A percentile compares a stretch with the other conserved stretches of the same genome.
Evolutionary conservation across 2,888 invertebrate genomes (phyloP).

Genomic region (Agrochola macilenta): DNA sequence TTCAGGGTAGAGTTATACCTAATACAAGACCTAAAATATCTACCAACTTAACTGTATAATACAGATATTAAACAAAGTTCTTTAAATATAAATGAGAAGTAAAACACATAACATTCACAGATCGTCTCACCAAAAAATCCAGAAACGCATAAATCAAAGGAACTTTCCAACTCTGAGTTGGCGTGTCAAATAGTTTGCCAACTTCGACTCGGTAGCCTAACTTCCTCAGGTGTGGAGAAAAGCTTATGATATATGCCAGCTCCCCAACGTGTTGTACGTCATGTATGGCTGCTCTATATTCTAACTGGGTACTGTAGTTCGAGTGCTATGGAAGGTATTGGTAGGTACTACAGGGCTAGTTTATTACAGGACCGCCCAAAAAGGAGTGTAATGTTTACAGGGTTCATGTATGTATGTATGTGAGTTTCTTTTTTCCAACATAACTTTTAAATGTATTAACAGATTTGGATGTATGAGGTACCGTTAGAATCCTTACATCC

Average conservation of each 20-base stretch:
- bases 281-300: slow-evolving; percentile 70
- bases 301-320: slow-evolving; percentile 34
- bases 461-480: no score
- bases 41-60: no score
- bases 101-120: slow-evolving; percentile 3
- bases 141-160: slow-evolving; percentile 48
- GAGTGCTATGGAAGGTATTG: background rate
- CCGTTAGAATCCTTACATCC: no score
- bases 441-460: no score
- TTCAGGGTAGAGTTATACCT: no score
- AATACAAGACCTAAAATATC: no score
- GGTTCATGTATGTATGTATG: no score
- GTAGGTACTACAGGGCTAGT: background rate
- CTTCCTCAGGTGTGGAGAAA: slow-evolving; percentile 51
- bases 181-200: slow-evolving; percentile 54
- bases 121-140: background rate
- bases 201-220: slow-evolving; percentile 38
- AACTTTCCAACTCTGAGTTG: slow-evolving; percentile 28
- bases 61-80: no score
- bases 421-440: no score
- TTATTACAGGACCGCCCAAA: background rate
- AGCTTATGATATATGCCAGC: slow-evolving; percentile 67
- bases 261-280: slow-evolving; percentile 70
- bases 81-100: no score
- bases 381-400: no score